Percentiles rank a stretch among this genome's conserved stretches.
These are phyloP conservation scores for Andinoacara biseriatus DNA, from an alignment of 2,113 vertebrate species.

Conservation along the genomic window DNA sequence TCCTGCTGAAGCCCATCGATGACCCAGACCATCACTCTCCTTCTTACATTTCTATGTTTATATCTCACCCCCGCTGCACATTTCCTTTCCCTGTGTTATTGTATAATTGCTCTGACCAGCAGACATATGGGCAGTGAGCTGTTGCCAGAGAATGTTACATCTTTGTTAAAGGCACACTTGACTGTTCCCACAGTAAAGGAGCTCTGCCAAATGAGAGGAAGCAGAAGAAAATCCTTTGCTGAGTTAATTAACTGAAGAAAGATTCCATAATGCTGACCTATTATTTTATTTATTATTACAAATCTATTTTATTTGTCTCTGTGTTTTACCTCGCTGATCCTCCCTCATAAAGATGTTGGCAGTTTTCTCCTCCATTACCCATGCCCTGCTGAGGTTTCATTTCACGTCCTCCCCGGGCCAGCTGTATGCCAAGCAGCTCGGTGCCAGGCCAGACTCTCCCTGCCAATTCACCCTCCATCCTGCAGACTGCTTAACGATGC, in stretches of 20 bases:
- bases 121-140: conserved; percentile 29
- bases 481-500: conserved; percentile 53
- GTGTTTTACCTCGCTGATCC: background rate
- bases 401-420: conserved; percentile 46
- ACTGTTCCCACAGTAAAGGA: background rate
- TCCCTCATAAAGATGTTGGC: conserved; percentile 44
- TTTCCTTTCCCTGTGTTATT: background rate
- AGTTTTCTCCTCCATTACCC: conserved; percentile 49
- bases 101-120: conserved; percentile 38
- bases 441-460: conserved; percentile 28
- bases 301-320: background rate
- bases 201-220: background rate
- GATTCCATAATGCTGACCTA: background rate
- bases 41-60: background rate
- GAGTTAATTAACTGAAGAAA: background rate
- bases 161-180: conserved; percentile 17
- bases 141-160: conserved; percentile 21
- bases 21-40: background rate
- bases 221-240: background rate
- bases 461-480: conserved; percentile 54
- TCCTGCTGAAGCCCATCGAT: background rate
- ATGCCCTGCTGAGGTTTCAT: conserved; percentile 55
- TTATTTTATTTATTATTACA: background rate
- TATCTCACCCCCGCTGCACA: background rate
- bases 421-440: conserved; percentile 39